These are phyloP conservation scores for Campaea margaritaria DNA, from an alignment of 2,888 invertebrate species.

Conservation along the genomic window DNA sequence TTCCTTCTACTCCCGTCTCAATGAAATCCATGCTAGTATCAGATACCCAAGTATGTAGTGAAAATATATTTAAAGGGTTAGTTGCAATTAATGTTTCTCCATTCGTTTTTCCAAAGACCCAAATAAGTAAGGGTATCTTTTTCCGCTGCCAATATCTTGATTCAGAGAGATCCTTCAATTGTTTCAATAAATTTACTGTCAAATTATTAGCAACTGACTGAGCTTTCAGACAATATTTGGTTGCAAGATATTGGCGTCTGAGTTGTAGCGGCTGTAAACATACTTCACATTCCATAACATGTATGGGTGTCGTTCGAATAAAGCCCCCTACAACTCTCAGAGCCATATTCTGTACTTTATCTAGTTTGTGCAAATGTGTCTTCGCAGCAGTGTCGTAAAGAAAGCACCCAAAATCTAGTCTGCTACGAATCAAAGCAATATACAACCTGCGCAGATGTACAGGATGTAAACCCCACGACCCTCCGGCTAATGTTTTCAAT, in stretches of 20 bases:
- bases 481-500: neutral
- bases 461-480: neutral
- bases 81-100: too few species aligned
- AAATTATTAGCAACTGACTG: neutral
- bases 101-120: too few species aligned
- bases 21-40: constrained; percentile 3
- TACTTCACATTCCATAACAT: neutral
- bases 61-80: neutral
- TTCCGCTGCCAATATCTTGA: too few species aligned
- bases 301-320: neutral
- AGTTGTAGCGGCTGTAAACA: neutral
- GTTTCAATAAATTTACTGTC: too few species aligned
- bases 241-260: constrained; percentile 1
- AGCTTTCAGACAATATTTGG: neutral
- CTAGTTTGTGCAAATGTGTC: neutral
- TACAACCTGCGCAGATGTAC: neutral
- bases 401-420: constrained; percentile 1
- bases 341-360: neutral
- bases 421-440: neutral
- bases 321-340: neutral
- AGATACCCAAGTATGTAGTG: constrained; percentile 7
- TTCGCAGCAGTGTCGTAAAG: constrained; percentile 1
- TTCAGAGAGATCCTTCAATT: too few species aligned
- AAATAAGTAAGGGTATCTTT: too few species aligned
- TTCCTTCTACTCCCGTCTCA: neutral